A percentile compares a stretch with the other conserved stretches of the same genome.
Conservation (phyloP, 2,797 vertebrate genomes). For the Acipenser oxyrinchus region DNA sequence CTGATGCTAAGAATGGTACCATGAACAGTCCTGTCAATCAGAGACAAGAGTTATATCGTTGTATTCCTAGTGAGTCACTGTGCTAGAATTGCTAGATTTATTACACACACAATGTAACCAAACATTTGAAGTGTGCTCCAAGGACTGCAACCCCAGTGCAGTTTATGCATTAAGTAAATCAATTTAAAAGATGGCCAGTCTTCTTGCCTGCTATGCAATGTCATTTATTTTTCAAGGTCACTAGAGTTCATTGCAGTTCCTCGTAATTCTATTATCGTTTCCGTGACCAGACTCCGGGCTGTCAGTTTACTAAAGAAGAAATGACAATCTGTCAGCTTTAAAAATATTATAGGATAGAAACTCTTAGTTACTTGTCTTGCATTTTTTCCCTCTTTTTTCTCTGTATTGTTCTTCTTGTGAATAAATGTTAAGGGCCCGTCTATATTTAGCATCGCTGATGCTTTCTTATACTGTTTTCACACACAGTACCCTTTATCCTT, state of each 20-base stretch:
- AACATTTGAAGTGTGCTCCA: slow-evolving; percentile 3
- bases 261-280: slow-evolving; percentile 43
- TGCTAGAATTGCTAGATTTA: background rate
- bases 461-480: background rate
- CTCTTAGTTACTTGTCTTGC: background rate
- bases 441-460: too few species aligned
- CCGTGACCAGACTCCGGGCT: slow-evolving; percentile 39
- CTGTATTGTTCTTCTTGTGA: background rate
- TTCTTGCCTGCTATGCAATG: slow-evolving; percentile 46
- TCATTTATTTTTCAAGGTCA: slow-evolving; percentile 56
- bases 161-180: slow-evolving; percentile 44
- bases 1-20: too few species aligned
- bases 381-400: background rate
- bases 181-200: slow-evolving; percentile 37
- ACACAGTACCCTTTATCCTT: background rate
- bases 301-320: slow-evolving; percentile 39
- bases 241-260: slow-evolving; percentile 38
- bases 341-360: slow-evolving; percentile 21
- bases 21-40: too few species aligned
- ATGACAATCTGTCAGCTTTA: slow-evolving; percentile 22
- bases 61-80: background rate
- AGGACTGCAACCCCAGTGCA: slow-evolving; percentile 17
- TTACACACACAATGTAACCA: background rate
- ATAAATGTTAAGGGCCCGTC: too few species aligned
- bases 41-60: too few species aligned